Evolutionary conservation across 2,113 vertebrate genomes (phyloP).

Genomic region (Macaca fascicularis): DNA sequence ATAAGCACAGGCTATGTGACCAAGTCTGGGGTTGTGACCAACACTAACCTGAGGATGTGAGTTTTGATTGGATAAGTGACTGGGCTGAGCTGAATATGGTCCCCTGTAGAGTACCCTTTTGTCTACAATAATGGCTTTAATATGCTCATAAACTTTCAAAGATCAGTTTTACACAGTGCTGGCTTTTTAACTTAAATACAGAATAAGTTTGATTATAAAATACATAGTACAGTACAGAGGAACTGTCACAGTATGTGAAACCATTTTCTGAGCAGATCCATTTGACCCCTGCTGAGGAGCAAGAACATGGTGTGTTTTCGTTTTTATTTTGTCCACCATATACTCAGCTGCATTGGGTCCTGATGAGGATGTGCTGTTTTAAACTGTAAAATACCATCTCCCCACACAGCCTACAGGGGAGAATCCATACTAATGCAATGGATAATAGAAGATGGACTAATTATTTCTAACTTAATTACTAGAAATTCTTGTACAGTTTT

Average conservation of each 20-base stretch:
- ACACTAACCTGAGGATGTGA: not conserved
- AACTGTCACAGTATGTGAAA: not conserved
- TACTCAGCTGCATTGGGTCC: not conserved
- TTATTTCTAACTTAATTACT: conserved; percentile 55
- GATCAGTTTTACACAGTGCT: not conserved
- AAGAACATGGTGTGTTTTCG: not conserved
- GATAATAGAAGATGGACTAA: not conserved
- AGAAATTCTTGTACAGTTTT: conserved; percentile 25
- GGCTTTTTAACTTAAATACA: not conserved
- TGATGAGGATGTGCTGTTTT: not conserved
- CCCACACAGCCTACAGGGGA: not conserved
- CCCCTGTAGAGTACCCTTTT: too few species aligned
- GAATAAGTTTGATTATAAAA: not conserved
- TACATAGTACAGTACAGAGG: not conserved
- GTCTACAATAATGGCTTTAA: not conserved
- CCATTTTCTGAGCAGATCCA: not conserved
- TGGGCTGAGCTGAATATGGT: not conserved
- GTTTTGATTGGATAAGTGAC: not conserved
- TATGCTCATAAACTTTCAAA: not conserved
- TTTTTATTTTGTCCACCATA: not conserved
- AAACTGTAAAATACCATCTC: not conserved
- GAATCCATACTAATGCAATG: not conserved
- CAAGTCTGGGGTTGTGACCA: not conserved
- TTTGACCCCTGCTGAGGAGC: not conserved
- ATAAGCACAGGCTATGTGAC: not conserved